Percentiles rank a stretch among this genome's conserved stretches.
These are phyloP conservation scores for Pluvialis apricaria DNA, from an alignment of 2,113 vertebrate genomes.

Conservation along the genomic window DNA sequence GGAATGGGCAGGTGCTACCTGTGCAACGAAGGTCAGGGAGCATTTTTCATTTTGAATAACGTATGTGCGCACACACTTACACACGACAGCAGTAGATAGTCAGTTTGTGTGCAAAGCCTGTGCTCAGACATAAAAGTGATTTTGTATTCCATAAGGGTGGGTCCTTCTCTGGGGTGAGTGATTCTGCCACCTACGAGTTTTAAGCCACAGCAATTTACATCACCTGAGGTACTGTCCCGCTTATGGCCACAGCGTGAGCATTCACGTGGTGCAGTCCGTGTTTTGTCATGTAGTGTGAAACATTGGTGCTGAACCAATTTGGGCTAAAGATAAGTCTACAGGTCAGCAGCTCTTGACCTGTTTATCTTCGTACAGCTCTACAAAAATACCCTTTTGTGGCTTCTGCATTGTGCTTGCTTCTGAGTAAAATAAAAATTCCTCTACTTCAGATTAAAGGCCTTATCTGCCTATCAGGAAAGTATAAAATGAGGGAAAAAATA, in stretches of 20 bases:
- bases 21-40: neutral
- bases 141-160: neutral
- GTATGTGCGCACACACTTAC: neutral
- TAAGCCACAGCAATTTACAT: neutral
- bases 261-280: accelerated
- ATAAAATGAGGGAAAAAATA: neutral
- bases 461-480: neutral
- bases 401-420: neutral
- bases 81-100: neutral
- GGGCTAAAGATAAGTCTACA: neutral
- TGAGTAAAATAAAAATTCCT: neutral
- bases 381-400: neutral
- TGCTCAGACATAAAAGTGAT: neutral
- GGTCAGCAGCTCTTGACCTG: neutral
- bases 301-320: neutral
- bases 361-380: neutral
- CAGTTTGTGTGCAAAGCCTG: neutral
- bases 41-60: neutral
- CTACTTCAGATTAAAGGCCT: neutral
- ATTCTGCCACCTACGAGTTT: neutral
- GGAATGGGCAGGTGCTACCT: neutral
- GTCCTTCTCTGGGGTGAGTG: neutral
- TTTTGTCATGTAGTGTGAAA: neutral
- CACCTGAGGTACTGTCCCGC: neutral
- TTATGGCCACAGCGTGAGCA: neutral